A percentile compares a stretch with the other conserved stretches of the same genome.
These are phyloP conservation scores for Cyprichromis sp. DNA, from an alignment of 2,113 vertebrate species.

Conservation along the genomic window DNA sequence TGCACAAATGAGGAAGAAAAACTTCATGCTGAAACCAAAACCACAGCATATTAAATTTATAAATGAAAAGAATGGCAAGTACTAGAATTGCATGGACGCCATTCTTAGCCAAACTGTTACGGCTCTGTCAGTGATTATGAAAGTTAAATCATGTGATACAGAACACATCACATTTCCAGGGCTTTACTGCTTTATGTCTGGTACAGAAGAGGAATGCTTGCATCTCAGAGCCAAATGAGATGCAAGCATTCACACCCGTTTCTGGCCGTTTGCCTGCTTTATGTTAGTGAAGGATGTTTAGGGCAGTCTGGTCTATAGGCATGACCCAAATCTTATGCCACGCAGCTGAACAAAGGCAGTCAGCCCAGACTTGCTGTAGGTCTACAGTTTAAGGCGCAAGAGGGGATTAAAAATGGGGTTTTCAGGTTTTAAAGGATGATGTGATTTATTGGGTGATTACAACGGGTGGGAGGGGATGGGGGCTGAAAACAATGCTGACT, in stretches of 20 bases:
- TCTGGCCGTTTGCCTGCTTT: not conserved
- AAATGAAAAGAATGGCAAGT: not conserved
- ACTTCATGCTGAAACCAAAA: not conserved
- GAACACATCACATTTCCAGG: not conserved
- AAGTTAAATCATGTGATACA: not conserved
- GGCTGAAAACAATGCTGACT: constrained; percentile 62
- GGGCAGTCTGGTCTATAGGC: constrained; percentile 10
- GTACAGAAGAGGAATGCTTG: not conserved
- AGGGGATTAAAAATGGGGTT: constrained; percentile 45
- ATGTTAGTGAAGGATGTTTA: not conserved
- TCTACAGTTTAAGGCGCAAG: constrained; percentile 46
- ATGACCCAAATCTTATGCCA: constrained; percentile 64
- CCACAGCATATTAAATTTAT: not conserved
- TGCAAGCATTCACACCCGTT: not conserved
- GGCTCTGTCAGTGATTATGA: not conserved
- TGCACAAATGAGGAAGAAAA: not conserved
- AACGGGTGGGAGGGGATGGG: constrained; percentile 11
- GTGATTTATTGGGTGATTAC: constrained; percentile 70
- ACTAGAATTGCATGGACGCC: not conserved
- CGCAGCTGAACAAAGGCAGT: constrained; percentile 64
- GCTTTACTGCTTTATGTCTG: not conserved
- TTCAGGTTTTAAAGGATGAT: constrained; percentile 63
- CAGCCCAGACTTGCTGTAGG: constrained; percentile 32
- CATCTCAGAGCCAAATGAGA: not conserved
- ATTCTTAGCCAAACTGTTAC: not conserved